Evolutionary conservation across 1,140 invertebrate genomes (phyloP), one percentile per base, ranked within the genome.

Genomic region (Chelonus insularis): DNA sequence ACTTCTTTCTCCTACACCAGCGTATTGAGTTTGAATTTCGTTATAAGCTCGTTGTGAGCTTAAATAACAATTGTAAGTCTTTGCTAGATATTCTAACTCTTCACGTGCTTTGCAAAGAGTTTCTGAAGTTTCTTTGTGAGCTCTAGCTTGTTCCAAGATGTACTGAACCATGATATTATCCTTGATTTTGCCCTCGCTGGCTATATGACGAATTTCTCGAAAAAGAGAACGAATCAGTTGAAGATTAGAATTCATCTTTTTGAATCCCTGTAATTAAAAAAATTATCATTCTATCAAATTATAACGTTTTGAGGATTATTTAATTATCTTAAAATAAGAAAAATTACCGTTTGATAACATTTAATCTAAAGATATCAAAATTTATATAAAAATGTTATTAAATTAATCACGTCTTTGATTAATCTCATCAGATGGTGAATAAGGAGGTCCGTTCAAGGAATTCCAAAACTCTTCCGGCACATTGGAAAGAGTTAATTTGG

Each of bases 81-180:
- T 82, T 0, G 87, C 92, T 60, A 87, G 75, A 55, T 82, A 86
- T 55, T 88, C 79, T 69, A 92, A 86, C 72, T 94, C 92, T 72
- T 92, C 86, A 63, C 86, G 84, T 0, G 89, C 90, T 73, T 91
- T 93, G 69, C 93, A 95, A 0, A 89, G 72, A 65, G 91, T 87
- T 72, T 92, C 83, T 39, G 91, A 90, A 0, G 92, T 94, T 12
- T 88, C 88, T 70, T 88, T 84, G 69, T 91, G 87, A 65, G 87
- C 88, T 23, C 86, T 82, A 62, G 87, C 90, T 68, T 94, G 89
- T 14, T 83, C 78, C 34, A 93, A 75, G 47, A 94, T 84, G 68
- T 91, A 93, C 41, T 81, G 78, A 25, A 84, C 82, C 68, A 86
- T 78, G 48, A 84, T 75, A 64, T 87, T 86, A 12, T 89, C 83